Evolutionary conservation across 2,888 invertebrate species (phyloP).

Genomic region (Axea sp.): DNA sequence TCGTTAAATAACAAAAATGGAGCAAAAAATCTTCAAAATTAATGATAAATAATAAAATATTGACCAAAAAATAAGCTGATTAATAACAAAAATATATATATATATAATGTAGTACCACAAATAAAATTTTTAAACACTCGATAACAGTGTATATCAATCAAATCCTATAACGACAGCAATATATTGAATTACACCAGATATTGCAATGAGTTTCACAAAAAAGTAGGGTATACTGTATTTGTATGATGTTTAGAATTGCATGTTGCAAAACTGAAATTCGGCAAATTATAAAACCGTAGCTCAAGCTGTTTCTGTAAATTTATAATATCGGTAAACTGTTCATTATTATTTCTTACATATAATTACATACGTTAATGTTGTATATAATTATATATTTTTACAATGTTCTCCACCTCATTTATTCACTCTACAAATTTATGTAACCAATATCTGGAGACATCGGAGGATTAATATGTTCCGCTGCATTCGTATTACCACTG

Average conservation of each 20-base stretch:
- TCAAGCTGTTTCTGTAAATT: slow-evolving; percentile 32
- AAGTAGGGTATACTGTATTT: neutral
- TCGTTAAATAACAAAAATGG: too few species aligned
- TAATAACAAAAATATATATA: slow-evolving; percentile 39
- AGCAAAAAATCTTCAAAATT: neutral
- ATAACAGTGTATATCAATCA: slow-evolving; percentile 36
- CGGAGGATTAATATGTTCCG: slow-evolving; percentile 25
- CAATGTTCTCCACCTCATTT: neutral
- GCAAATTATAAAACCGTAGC: slow-evolving; percentile 18
- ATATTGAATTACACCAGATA: slow-evolving; percentile 10
- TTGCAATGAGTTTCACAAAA: slow-evolving; percentile 20
- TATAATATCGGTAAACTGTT: slow-evolving; percentile 30
- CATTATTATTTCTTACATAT: slow-evolving; percentile 29
- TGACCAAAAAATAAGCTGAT: neutral
- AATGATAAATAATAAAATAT: neutral
- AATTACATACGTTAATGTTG: slow-evolving; percentile 28
- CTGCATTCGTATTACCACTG: slow-evolving; percentile 56
- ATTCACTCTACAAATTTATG: slow-evolving; percentile 29
- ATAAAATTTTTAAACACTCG: slow-evolving; percentile 30
- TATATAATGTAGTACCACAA: slow-evolving; percentile 27
- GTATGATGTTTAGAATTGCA: slow-evolving; percentile 1
- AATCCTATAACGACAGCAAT: slow-evolving; percentile 15
- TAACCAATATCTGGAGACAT: slow-evolving; percentile 40
- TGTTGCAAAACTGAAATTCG: neutral
- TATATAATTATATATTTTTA: slow-evolving; percentile 36